These are phyloP conservation scores for Poeciliopsis occidentalis DNA, from an alignment of 2,113 vertebrate genomes.

Conservation along the genomic window DNA sequence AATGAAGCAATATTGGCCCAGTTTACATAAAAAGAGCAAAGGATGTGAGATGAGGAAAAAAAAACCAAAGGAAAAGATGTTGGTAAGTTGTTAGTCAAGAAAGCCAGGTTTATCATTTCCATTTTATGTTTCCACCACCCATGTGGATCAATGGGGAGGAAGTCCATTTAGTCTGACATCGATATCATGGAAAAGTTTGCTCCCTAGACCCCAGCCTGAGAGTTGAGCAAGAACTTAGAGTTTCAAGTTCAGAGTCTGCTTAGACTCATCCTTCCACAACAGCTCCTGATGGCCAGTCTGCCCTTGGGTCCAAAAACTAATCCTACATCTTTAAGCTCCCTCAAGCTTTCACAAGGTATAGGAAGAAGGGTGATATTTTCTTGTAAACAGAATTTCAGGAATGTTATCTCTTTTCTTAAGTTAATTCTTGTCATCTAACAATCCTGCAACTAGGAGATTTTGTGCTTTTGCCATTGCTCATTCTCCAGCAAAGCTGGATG, in stretches of 20 bases:
- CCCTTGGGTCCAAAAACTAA: not conserved
- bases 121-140: slow-evolving; percentile 77
- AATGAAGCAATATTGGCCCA: slow-evolving; percentile 66
- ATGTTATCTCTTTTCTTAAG: not conserved
- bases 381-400: not conserved
- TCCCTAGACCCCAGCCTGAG: slow-evolving; percentile 46
- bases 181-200: slow-evolving; percentile 72
- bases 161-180: slow-evolving; percentile 80
- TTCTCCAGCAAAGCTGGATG: too few relatives aligned
- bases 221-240: slow-evolving; percentile 55
- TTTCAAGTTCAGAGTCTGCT: slow-evolving; percentile 39
- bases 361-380: not conserved
- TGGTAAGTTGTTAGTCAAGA: slow-evolving; percentile 78
- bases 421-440: not conserved
- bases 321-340: not conserved
- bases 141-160: slow-evolving; percentile 76
- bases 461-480: too few relatives aligned
- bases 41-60: not conserved
- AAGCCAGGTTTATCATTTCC: slow-evolving; percentile 78
- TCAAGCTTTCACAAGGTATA: not conserved
- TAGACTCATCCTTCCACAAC: slow-evolving; percentile 39
- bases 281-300: too few relatives aligned
- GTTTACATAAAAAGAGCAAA: slow-evolving; percentile 69
- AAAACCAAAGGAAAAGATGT: slow-evolving; percentile 53
- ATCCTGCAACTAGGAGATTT: not conserved